Evolutionary conservation across 2,888 invertebrate species (phyloP).

Genomic region (Onchidella celtica): DNA sequence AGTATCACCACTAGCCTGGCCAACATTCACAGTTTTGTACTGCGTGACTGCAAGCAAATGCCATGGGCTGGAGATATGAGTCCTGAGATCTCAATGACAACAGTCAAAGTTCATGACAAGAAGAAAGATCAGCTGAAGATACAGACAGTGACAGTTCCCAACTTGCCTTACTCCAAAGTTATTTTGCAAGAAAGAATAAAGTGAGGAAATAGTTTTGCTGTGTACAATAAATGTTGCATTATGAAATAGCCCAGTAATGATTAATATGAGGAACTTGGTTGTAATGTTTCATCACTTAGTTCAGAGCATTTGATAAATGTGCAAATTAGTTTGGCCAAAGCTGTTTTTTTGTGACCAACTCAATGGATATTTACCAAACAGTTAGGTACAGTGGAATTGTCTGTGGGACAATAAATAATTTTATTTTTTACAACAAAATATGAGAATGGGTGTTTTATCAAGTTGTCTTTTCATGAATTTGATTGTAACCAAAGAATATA

Average conservation of each 20-base stretch:
- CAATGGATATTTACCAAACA: too few relatives aligned
- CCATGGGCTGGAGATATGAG: conserved; percentile 78
- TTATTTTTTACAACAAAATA: too few relatives aligned
- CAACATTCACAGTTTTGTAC: conserved; percentile 79
- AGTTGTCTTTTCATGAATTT: too few relatives aligned
- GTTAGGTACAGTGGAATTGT: too few relatives aligned
- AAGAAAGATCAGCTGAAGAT: conserved; percentile 76
- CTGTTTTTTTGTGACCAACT: too few relatives aligned
- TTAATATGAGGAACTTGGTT: not conserved
- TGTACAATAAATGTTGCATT: too few relatives aligned
- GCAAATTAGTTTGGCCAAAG: too few relatives aligned
- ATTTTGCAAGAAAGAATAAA: conserved; percentile 78
- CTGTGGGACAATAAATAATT: too few relatives aligned
- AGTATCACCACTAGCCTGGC: conserved; percentile 76
- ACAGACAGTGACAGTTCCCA: conserved; percentile 70
- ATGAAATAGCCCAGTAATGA: not conserved
- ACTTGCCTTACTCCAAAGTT: conserved; percentile 78
- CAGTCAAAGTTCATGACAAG: conserved; percentile 75
- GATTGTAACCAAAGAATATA: too few relatives aligned
- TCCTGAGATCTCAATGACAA: conserved; percentile 71
- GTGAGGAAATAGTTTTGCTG: conserved; percentile 58
- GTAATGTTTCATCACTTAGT: too few relatives aligned
- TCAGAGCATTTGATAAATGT: too few relatives aligned
- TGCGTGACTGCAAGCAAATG: conserved; percentile 78
- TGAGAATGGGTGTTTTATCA: too few relatives aligned